Evolutionary conservation across 2,113 vertebrate genomes (phyloP).

Genomic region (Gallinago media): DNA sequence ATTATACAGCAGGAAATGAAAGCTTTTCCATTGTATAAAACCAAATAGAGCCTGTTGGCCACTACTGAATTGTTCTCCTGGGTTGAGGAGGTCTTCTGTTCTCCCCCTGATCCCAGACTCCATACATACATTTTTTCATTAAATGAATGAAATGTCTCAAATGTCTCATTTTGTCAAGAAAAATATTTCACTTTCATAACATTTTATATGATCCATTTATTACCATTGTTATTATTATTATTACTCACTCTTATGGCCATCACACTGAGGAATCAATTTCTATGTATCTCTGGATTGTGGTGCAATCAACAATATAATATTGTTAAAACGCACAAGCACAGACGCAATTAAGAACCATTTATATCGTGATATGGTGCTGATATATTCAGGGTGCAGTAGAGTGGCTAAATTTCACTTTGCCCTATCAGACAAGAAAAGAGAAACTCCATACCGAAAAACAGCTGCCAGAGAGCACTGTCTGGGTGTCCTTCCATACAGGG

Average conservation of each 20-base stretch:
- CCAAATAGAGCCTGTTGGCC: not conserved
- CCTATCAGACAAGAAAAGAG: not conserved
- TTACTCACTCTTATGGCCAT: not conserved
- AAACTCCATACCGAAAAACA: not conserved
- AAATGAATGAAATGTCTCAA: not conserved
- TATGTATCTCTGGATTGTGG: not conserved
- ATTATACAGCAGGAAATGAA: not conserved
- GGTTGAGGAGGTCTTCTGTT: not conserved
- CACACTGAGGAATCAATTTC: not conserved
- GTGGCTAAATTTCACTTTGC: not conserved
- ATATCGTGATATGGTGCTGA: not conserved
- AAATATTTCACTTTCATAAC: not conserved
- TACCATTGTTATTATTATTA: not conserved
- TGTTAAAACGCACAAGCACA: not conserved
- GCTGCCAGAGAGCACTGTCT: not conserved
- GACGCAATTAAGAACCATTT: not conserved
- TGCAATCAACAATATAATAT: not conserved
- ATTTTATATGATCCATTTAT: not conserved
- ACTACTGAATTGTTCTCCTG: not conserved
- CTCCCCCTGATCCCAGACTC: not conserved
- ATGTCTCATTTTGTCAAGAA: not conserved
- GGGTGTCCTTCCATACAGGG: accelerated
- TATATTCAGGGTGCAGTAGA: not conserved
- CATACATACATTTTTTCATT: not conserved
- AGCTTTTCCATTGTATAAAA: not conserved